phyloP scores from a whole-genome alignment of 2,888 invertebrate species.

The Patella pellucida region DNA sequence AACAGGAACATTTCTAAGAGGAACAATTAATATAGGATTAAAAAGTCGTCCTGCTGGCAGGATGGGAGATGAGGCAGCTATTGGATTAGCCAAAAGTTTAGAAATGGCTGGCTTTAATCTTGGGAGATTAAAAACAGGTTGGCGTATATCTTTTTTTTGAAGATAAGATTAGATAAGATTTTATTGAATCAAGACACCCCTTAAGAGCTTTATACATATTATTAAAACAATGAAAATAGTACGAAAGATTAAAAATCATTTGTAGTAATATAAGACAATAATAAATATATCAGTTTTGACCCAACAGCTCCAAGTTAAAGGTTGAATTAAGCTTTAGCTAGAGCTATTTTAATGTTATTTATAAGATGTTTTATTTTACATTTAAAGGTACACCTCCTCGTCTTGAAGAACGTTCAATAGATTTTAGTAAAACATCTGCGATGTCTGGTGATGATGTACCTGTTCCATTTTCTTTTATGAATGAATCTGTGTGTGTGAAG shows the following conservation, averaged over 20 bases:
- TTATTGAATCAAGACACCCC: too few relatives aligned
- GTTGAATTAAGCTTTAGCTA: too few relatives aligned
- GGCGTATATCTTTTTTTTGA: not conserved
- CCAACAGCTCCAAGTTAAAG: too few relatives aligned
- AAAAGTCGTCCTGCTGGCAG: conserved; percentile 83
- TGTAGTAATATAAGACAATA: too few relatives aligned
- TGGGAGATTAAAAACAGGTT: conserved; percentile 87
- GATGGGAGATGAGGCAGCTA: conserved; percentile 83
- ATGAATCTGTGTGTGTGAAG: conserved; percentile 82
- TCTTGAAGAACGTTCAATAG: conserved; percentile 78
- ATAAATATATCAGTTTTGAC: too few relatives aligned
- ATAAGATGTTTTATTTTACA: too few relatives aligned
- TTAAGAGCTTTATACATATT: too few relatives aligned
- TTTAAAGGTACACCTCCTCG: conserved; percentile 84
- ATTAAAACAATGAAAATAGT: too few relatives aligned
- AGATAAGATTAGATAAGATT: too few relatives aligned
- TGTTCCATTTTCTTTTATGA: conserved; percentile 85
- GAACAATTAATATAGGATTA: conserved; percentile 86
- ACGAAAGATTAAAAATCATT: too few relatives aligned
- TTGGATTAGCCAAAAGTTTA: conserved; percentile 80
- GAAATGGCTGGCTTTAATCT: conserved; percentile 80
- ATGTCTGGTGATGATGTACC: conserved; percentile 80
- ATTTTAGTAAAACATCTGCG: conserved; percentile 76
- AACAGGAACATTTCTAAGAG: conserved; percentile 90
- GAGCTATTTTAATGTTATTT: too few relatives aligned